Evolutionary conservation across 1,140 invertebrate species (phyloP), one percentile per base, ranked within the genome.

Genomic region (Octopus bimaculoides): DNA sequence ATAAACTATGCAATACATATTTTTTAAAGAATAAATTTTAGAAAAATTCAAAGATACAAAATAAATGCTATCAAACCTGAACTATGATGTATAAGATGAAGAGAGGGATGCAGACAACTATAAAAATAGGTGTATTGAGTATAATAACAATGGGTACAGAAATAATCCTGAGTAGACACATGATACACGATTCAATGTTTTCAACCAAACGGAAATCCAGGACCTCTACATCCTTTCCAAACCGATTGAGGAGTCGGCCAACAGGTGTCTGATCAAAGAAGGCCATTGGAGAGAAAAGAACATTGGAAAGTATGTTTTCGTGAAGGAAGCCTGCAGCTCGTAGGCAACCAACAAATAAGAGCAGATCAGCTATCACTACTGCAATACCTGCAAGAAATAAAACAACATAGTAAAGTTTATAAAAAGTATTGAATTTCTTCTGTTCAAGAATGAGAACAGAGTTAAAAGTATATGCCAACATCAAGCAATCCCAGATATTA

Each of bases 211-310:
- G 75, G 10, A 80, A 82, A 77, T 89, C 88, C 20, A 89, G 78
- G 53, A 55, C 73, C 5, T 82, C 75, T 10, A 80, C 83, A 82
- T 94, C 93, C 86, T 91, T 92, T 14, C 88, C 89, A 85, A 92
- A 92, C 85, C 92, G 89, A 87, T 93, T 93, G 84, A 93, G 87
- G 83, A 93, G 91, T 83, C 92, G 89, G 78, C 92, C 92, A 52
- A 91, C 89, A 12, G 92, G 92, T 52, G 93, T 94, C 7, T 91
- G 88, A 86, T 95, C 94, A 84, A 93, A 93, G 89, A 92, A 93
- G 84, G 89, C 89, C 90, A 92, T 89, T 54, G 92, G 91, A 73
- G 90, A 90, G 81, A 89, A 88, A 74, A 93, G 90, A 86, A 97
- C 66, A 79, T 83, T 84, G 12, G 80, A 75, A 8, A 91, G 81